Conservation (phyloP, 2,113 vertebrate species). For the Sinocyclocheilus anophthalmus region DNA sequence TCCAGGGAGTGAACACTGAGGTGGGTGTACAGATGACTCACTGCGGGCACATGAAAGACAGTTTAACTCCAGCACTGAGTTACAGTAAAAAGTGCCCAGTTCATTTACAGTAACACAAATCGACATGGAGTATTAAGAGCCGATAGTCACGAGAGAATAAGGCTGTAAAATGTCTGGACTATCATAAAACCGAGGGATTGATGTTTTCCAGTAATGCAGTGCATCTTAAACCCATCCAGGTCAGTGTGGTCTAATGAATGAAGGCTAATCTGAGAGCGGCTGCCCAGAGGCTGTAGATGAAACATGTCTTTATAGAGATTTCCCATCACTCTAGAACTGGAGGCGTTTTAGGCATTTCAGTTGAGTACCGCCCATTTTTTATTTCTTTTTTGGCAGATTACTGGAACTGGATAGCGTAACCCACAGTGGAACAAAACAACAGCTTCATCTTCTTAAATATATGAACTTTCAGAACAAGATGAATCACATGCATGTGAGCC, state of each 20-base stretch:
- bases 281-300: slow-evolving; percentile 17
- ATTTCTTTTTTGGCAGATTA: slow-evolving; percentile 2
- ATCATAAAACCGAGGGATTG: not conserved
- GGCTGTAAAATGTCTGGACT: not conserved
- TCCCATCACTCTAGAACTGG: slow-evolving; percentile 3
- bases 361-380: not conserved
- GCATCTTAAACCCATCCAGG: not conserved
- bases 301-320: not conserved
- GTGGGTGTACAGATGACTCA: slow-evolving; percentile 43
- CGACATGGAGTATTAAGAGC: not conserved
- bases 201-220: slow-evolving; percentile 7
- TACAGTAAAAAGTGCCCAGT: slow-evolving; percentile 28
- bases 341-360: slow-evolving; percentile 23
- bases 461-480: slow-evolving; percentile 41
- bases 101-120: not conserved
- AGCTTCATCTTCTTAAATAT: slow-evolving; percentile 38
- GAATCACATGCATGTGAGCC: slow-evolving; percentile 46
- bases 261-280: slow-evolving; percentile 7
- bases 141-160: not conserved
- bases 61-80: not conserved
- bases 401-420: slow-evolving; percentile 30
- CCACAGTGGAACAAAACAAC: slow-evolving; percentile 36
- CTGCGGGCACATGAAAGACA: slow-evolving; percentile 22
- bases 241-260: slow-evolving; percentile 33
- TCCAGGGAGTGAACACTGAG: slow-evolving; percentile 15